A percentile compares a stretch with the other conserved stretches of the same genome.
Conservation (phyloP, 2,113 vertebrate species). For the Gymnogyps californianus region DNA sequence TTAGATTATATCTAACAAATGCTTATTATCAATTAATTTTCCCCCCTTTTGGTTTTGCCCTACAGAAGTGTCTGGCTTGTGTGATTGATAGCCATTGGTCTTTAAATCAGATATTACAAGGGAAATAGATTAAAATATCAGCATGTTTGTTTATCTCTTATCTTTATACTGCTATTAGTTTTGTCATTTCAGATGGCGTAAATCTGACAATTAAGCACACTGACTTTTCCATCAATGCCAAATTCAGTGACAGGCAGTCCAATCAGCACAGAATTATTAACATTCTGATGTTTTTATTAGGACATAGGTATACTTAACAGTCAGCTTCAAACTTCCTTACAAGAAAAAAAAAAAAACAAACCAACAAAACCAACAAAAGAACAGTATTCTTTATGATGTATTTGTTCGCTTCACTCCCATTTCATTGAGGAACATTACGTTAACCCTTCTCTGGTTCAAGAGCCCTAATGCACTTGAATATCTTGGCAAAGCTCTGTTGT, state of each 20-base stretch:
- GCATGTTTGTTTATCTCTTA: neutral
- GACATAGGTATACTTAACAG: neutral
- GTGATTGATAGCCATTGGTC: neutral
- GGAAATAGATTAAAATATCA: neutral
- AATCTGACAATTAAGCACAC: slow-evolving; percentile 8
- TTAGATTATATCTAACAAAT: neutral
- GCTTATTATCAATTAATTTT: neutral
- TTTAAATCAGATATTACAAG: neutral
- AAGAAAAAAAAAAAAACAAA: neutral
- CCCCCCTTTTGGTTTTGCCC: neutral
- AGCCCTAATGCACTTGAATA: neutral
- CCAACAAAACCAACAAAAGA: neutral
- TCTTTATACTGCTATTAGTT: neutral
- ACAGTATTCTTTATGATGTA: neutral
- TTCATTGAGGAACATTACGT: neutral
- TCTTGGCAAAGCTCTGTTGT: neutral
- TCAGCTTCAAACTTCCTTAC: neutral
- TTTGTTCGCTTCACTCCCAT: neutral
- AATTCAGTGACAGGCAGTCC: neutral
- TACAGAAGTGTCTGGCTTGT: neutral
- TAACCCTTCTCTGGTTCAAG: neutral
- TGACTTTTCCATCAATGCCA: neutral
- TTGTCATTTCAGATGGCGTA: neutral
- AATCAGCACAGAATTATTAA: neutral
- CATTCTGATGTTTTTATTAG: neutral